Base-by-base conservation (phyloP, 2,797 vertebrate genomes). In the Phrynocephalus guinanensis region DNA sequence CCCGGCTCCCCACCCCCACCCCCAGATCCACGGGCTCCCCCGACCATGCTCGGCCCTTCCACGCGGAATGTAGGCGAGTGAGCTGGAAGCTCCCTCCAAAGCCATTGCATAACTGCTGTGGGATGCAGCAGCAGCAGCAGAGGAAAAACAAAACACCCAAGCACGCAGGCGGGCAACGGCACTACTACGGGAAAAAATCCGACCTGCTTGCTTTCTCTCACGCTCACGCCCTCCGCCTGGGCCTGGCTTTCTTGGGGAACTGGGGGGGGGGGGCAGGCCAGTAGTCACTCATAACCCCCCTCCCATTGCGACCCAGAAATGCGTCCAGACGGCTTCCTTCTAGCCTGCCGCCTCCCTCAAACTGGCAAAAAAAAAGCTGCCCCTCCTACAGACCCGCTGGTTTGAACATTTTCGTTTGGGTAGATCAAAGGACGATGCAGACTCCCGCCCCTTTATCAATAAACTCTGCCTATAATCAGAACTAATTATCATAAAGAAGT, bases 61-160 rank as follows among this genome's bases (percentile, higher is more conserved):
- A 3, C n/a, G 8, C 13, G 67, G 22, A 81, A 22, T 1, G 73
- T 78, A 87, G 81, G 86, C 70, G 73, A 87, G 80, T 60, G 26
- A 67, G 79, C 56, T 26, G 56, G 70, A 66, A 63, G 50, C 78
- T 63, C 68, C 33, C 26, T 10, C 67, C 67, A 33, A 63, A 68
- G 3, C 60, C 52, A 75, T 82, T 87, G 86, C 86, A 20, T 82
- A 82, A 87, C 48, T 38, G 16, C 28, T 28, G 67, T 38, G 24
- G 15, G 13, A 86, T 30, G 10, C 44, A 72, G 82, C 38, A 3
- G 63, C 10, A 56, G 1, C 56, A 30, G 5, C 1, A 4, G 10
- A 1, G 24, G 1, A n/a, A 67, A 67, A 50, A 22, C 44, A 52
- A 50, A 13, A 70, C 8, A n/a, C 56, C 33, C 1, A 20, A 60